phyloP scores from a whole-genome alignment of 1,140 invertebrate genomes.

The Lordiphosa clarofinis region DNA sequence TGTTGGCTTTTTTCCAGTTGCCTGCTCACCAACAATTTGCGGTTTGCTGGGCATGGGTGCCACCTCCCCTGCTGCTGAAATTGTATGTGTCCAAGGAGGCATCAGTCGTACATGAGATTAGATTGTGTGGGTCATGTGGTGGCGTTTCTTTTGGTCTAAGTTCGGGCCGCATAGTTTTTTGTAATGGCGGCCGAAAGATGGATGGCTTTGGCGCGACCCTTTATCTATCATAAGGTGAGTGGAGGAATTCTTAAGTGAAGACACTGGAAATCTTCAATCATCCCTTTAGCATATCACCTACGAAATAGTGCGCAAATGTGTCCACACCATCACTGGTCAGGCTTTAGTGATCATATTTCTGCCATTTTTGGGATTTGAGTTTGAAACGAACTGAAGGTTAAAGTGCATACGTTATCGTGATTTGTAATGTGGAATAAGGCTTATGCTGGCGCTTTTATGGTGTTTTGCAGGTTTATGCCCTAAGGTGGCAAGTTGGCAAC shows the following conservation, averaged over 20 bases:
- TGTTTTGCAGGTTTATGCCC: conserved; percentile 84
- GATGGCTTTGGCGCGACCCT: conserved; percentile 91
- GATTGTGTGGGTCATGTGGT: conserved; percentile 86
- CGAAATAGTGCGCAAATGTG: conserved; percentile 85
- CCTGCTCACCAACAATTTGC: conserved; percentile 88
- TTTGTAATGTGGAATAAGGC: conserved; percentile 84
- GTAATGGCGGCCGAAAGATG: conserved; percentile 93
- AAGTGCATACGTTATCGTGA: conserved; percentile 86
- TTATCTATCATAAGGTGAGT: conserved; percentile 91
- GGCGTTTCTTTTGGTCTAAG: conserved; percentile 91
- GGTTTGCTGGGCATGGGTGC: conserved; percentile 86
- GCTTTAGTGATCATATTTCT: conserved; percentile 86
- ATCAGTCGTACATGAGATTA: conserved; percentile 62
- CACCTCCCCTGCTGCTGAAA: conserved; percentile 80
- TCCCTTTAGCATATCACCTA: conserved; percentile 90
- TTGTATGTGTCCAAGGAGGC: conserved; percentile 72
- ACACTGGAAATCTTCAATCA: conserved; percentile 3
- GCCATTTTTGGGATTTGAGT: conserved; percentile 89
- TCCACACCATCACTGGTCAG: conserved; percentile 86
- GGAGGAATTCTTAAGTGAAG: background rate
- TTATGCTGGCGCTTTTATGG: conserved; percentile 89
- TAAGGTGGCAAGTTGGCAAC: background rate
- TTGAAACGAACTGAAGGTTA: conserved; percentile 57
- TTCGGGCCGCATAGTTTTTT: conserved; percentile 91
- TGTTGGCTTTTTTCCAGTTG: too few species aligned